These are phyloP conservation scores for Poeciliopsis occidentalis DNA, from an alignment of 2,113 vertebrate species.

Conservation along the genomic window DNA sequence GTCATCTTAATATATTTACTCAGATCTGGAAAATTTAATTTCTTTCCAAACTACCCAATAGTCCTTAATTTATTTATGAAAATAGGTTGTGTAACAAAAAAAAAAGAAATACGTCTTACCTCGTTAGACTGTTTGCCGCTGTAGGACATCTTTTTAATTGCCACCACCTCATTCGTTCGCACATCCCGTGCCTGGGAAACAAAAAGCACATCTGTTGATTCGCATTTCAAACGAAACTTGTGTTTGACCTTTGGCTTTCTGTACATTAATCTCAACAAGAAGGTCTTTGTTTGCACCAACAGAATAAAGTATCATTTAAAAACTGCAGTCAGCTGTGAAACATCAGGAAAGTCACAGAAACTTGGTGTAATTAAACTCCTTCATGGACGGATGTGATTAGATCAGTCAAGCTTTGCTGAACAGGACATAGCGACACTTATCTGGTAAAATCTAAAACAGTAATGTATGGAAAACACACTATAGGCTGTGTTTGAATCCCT, in stretches of 20 bases:
- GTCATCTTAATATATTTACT: background rate
- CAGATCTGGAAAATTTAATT: background rate
- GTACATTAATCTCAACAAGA: background rate
- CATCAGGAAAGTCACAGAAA: background rate
- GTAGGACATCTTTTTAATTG: slow-evolving; percentile 99
- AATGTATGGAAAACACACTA: background rate
- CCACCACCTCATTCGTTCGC: slow-evolving; percentile 98
- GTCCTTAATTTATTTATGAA: background rate
- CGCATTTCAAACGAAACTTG: slow-evolving; percentile 3
- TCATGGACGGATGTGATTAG: background rate
- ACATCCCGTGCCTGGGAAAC: slow-evolving; percentile 90
- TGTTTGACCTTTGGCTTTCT: background rate
- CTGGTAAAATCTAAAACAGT: background rate
- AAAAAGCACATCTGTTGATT: slow-evolving; percentile 13
- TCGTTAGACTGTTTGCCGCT: slow-evolving; percentile 98
- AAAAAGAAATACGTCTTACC: slow-evolving; percentile 71
- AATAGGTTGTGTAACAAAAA: background rate
- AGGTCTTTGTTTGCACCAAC: slow-evolving; percentile 4
- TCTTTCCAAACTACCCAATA: background rate
- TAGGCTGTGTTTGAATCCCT: background rate
- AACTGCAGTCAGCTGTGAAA: slow-evolving; percentile 5
- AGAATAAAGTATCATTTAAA: background rate
- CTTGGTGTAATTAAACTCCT: background rate
- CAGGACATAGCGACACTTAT: background rate
- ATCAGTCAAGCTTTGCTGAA: background rate